Evolutionary conservation across 2,113 vertebrate species (phyloP), one percentile per base, ranked within the genome.

Genomic region (Oryzias melastigma): DNA sequence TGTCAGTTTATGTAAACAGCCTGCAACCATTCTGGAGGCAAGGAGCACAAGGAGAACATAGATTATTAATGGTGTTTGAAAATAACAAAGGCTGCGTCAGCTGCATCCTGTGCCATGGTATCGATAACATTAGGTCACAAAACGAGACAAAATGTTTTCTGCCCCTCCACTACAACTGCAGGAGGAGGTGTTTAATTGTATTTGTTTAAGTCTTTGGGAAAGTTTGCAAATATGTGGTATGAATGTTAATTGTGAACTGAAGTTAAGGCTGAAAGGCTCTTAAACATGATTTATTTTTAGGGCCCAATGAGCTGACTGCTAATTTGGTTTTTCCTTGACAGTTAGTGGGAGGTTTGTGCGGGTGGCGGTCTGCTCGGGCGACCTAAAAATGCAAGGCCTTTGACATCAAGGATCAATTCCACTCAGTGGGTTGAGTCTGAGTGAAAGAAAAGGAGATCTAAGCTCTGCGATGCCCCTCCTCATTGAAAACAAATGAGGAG

Each of bases 341-440:
- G 43, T 20, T 20, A 52, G 35, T 25, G 35, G 58, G 66, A 62
- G 19, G 55, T 13, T 29, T 19, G 42, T 53, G 61, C 5, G 22
- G 22, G 8, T 49, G 13, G 14, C 52, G 62, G 43, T 71, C 45
- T 64, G 62, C 75, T 77, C 82, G 69, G 78, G 62, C 44, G 62
- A 80, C 48, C 63, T 76, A 75, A 64, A 82, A 84, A 85, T 75
- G 80, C 63, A 80, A 75, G 70, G 73, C 78, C 82, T 88, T 85
- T 90, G 86, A 90, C 85, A 87, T 80, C 56, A 80, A 76, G 71
- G 75, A 89, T 91, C 87, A 79, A 90, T 92, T 76, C 66, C 60
- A 61, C 68, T 73, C 68, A 65, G 75, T 49, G 61, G 44, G 42
- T 49, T 48, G 71, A 66, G 66, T 47, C 22, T 52, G 46, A 53